A percentile compares a stretch with the other conserved stretches of the same genome.
These are phyloP conservation scores for Trichomalopsis sarcophagae DNA, from an alignment of 1,140 invertebrate genomes.

Conservation along the genomic window DNA sequence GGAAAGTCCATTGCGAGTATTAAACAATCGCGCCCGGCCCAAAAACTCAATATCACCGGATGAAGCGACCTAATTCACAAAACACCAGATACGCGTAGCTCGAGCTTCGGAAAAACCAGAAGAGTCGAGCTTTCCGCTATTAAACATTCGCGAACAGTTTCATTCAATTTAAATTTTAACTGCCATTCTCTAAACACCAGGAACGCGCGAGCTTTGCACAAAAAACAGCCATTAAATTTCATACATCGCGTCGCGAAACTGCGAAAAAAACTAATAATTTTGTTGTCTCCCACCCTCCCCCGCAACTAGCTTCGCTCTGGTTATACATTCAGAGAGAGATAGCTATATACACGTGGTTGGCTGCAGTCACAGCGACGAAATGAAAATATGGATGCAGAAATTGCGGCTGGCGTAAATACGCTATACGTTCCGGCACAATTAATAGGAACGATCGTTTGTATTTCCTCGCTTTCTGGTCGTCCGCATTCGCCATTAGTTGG, in stretches of 20 bases:
- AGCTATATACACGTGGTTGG: not conserved
- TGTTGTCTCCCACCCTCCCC: not conserved
- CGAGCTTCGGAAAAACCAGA: too few relatives aligned
- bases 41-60: not conserved
- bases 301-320: too few relatives aligned
- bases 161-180: not conserved
- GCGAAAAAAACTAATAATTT: not conserved
- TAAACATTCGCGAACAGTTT: not conserved
- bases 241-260: not conserved
- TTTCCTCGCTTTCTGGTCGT: slow-evolving; percentile 54
- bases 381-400: slow-evolving; percentile 25
- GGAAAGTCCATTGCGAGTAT: not conserved
- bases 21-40: too few relatives aligned
- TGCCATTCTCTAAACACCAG: not conserved
- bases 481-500: slow-evolving; percentile 46
- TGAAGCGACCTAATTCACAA: not conserved
- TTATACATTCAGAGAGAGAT: not conserved
- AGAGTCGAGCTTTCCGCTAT: too few relatives aligned
- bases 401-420: slow-evolving; percentile 44
- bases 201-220: not conserved
- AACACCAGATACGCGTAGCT: not conserved
- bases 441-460: slow-evolving; percentile 58
- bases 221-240: not conserved
- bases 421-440: slow-evolving; percentile 53
- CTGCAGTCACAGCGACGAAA: not conserved